Evolutionary conservation across 1,140 invertebrate species (phyloP).

Genomic region (Streblospio benedicti): DNA sequence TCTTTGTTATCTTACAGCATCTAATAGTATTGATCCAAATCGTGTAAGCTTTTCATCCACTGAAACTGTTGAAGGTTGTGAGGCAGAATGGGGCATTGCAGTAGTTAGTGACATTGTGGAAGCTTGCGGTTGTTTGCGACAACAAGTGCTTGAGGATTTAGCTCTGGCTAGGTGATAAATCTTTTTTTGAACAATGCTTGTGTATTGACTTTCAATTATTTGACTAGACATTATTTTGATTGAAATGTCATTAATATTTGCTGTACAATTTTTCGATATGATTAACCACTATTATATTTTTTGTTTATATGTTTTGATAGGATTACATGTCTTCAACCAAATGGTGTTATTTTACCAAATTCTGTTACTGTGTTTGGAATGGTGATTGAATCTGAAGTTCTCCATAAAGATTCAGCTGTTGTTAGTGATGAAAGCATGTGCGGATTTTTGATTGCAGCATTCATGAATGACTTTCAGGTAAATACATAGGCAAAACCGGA

Average conservation of each 20-base stretch:
- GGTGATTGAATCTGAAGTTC: conserved; percentile 34
- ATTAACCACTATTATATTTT: not conserved
- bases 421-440: conserved; percentile 31
- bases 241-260: not conserved
- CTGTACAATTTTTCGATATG: not conserved
- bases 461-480: conserved; percentile 51
- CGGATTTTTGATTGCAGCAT: conserved; percentile 46
- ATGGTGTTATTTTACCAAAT: conserved; percentile 44
- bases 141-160: conserved; percentile 34
- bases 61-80: too few relatives aligned
- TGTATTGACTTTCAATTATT: not conserved
- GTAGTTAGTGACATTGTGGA: conserved; percentile 32
- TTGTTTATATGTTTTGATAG: conserved; percentile 21
- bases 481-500: conserved; percentile 20
- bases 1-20: too few relatives aligned
- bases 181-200: conserved; percentile 14
- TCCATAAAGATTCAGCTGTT: conserved; percentile 35
- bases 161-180: conserved; percentile 30
- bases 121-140: conserved; percentile 29
- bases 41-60: too few relatives aligned
- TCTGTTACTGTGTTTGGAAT: conserved; percentile 36
- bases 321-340: conserved; percentile 26
- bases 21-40: too few relatives aligned
- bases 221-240: not conserved
- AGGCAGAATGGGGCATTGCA: too few relatives aligned